A percentile compares a stretch with the other conserved stretches of the same genome.
Conservation (phyloP, 2,113 vertebrate species). For the Brevimyrus niger region DNA sequence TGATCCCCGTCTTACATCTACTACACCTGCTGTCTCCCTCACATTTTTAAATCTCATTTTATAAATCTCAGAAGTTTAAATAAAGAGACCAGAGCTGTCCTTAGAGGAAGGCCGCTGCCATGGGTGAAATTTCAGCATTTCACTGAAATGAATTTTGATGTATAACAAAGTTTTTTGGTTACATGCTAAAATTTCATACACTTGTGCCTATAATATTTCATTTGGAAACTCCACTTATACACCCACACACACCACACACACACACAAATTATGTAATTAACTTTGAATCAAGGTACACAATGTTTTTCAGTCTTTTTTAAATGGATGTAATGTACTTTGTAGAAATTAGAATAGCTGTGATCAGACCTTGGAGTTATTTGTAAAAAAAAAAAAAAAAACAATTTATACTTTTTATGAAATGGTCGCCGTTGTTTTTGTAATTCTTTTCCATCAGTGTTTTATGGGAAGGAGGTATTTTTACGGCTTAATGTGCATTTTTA, state of each 20-base stretch:
- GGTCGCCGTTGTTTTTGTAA: conserved; percentile 21
- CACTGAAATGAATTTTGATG: neutral
- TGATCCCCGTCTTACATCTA: neutral
- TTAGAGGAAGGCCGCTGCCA: neutral
- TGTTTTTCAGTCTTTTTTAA: conserved; percentile 58
- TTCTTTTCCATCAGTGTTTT: conserved; percentile 59
- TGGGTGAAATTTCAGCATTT: neutral
- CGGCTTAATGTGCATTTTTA: conserved; percentile 55
- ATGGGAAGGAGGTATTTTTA: conserved; percentile 66
- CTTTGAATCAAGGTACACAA: conserved; percentile 64
- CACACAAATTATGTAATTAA: conserved; percentile 47
- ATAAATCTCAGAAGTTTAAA: neutral
- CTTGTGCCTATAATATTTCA: conserved; percentile 59
- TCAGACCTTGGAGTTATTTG: conserved; percentile 43
- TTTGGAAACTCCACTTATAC: conserved; percentile 36
- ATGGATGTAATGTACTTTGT: conserved; percentile 44
- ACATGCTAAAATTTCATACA: conserved; percentile 20
- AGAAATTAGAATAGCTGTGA: conserved; percentile 49
- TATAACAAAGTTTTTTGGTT: neutral
- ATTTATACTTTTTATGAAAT: conserved; percentile 51
- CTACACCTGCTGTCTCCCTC: neutral
- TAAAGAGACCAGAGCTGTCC: neutral
- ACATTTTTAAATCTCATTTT: neutral
- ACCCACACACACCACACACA: conserved; percentile 40
- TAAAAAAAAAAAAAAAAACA: conserved; percentile 29